These are phyloP conservation scores for Sialis fuliginosa DNA, from an alignment of 2,888 invertebrate genomes.

Conservation along the genomic window DNA sequence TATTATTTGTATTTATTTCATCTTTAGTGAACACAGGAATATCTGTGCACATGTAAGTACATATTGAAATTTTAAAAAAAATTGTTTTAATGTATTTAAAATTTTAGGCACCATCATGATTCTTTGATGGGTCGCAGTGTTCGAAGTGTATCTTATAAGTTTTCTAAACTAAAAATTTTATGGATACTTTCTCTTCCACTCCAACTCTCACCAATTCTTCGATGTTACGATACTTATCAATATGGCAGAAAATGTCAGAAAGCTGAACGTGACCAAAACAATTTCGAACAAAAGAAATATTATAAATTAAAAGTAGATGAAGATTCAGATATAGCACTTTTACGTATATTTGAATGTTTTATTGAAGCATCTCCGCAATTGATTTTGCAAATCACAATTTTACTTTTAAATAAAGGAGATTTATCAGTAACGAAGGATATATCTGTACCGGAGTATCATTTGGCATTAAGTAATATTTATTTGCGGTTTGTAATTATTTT, in stretches of 20 bases:
- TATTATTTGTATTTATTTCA: no score
- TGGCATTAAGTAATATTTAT: no score
- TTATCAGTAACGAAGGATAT: conserved; percentile 12
- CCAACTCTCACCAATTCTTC: conserved; percentile 55
- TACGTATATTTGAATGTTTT: conserved; percentile 64
- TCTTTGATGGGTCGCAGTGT: no score
- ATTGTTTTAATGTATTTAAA: no score
- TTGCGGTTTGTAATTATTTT: no score
- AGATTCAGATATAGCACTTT: conserved; percentile 60
- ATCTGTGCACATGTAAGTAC: no score
- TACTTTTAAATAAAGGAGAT: conserved; percentile 35
- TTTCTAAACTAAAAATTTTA: conserved; percentile 37
- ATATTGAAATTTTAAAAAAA: no score
- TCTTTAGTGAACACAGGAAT: no score
- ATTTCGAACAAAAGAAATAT: conserved; percentile 40
- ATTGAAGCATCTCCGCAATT: conserved; percentile 68
- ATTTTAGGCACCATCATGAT: no score
- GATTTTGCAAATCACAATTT: conserved; percentile 52
- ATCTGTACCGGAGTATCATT: no score
- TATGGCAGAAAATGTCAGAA: conserved; percentile 47
- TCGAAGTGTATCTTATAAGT: conserved; percentile 33
- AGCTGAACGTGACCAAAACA: conserved; percentile 37
- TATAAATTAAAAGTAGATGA: conserved; percentile 60
- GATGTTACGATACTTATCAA: conserved; percentile 42
- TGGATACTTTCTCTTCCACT: conserved; percentile 42